Base-by-base conservation (phyloP, 2,113 vertebrate genomes). In the Ochotona princeps region DNA sequence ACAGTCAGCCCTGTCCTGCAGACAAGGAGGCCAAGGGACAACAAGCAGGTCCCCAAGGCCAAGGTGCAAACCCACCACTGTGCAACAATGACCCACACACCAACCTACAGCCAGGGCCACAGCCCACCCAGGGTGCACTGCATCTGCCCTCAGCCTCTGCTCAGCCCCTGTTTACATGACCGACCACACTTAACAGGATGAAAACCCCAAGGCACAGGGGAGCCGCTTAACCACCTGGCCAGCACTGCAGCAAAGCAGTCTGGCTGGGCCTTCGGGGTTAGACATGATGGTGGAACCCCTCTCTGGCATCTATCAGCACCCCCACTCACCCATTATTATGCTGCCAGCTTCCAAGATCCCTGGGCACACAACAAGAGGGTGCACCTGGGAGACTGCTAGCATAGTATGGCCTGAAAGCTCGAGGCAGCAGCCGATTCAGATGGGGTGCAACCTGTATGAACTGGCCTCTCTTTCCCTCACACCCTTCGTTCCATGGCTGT, bases 291-390 rank as follows among this genome's bases (percentile, higher is more conserved):
- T 74, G 15, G 26, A 23, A 20, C 73, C 25, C 10, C 38, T 10
- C 65, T 87, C 67, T 32, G 70, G 51, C 66, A 30, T 26, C 61
- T 30, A 8, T 60, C 74, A 91, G 63, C 76, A 57, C n/a, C n/a
- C 25, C 7, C 61, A 32, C 57, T 57, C 30, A 7, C 67, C n/a
- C 57, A 63, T 66, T 17, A 35, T 35, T 5, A 54, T 20, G 63
- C 73, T 65, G 47, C 86, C 81, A 83, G 47, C 47, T 65, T 74
- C 84, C 60, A 20, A 91, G 54, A 32, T n/a, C 80, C 80, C 70
- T 12, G 26, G 61, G 30, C 35, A 66, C 35, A 66, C 18, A 4
- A 47, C 73, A 72, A 76, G 54, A 63, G 32, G 32, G 21, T 25
- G 73, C 72, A 78, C 9, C 61, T 25, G 21, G 25, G 44, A 63